Percentiles rank a stretch among this genome's conserved stretches.
Evolutionary conservation across 2,797 vertebrate species (phyloP).

Genomic region (Enteromius radiatus): DNA sequence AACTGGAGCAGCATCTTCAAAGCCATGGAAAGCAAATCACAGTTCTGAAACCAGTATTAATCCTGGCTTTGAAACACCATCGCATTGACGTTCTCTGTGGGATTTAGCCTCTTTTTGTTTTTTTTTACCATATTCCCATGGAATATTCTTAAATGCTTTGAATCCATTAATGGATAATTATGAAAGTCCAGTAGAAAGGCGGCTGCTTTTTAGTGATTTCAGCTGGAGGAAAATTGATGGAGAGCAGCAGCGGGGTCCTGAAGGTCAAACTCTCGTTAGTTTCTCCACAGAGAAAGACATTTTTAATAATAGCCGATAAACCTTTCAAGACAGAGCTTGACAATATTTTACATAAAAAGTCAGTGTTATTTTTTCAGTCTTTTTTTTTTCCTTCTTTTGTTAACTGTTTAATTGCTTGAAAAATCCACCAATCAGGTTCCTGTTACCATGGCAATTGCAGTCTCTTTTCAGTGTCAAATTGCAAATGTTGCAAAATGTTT

Average conservation of each 20-base stretch:
- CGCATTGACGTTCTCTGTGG: constrained; percentile 35
- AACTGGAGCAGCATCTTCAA: constrained; percentile 50
- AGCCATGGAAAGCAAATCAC: constrained; percentile 43
- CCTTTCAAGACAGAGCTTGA: neutral
- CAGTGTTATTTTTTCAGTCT: neutral
- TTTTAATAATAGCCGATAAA: neutral
- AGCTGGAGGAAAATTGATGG: constrained; percentile 16
- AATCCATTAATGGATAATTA: constrained; percentile 52
- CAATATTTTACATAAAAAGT: neutral
- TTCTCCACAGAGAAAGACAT: neutral
- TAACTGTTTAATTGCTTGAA: neutral
- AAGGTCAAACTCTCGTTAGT: neutral
- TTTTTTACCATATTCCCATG: constrained; percentile 41
- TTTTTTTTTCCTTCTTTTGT: neutral
- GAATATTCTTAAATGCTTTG: constrained; percentile 52
- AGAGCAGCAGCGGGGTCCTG: neutral
- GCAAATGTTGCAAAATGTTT: too few relatives aligned
- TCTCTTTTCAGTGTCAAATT: neutral
- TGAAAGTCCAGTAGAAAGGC: constrained; percentile 37
- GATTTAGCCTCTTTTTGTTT: constrained; percentile 11
- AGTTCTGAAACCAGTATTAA: constrained; percentile 56
- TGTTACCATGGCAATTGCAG: neutral
- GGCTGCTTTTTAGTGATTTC: constrained; percentile 33
- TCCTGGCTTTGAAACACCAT: constrained; percentile 59
- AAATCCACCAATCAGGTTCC: neutral